phyloP scores from a whole-genome alignment of 53 echinoderm and acorn worm genomes.

The Mesocentrotus franciscanus region DNA sequence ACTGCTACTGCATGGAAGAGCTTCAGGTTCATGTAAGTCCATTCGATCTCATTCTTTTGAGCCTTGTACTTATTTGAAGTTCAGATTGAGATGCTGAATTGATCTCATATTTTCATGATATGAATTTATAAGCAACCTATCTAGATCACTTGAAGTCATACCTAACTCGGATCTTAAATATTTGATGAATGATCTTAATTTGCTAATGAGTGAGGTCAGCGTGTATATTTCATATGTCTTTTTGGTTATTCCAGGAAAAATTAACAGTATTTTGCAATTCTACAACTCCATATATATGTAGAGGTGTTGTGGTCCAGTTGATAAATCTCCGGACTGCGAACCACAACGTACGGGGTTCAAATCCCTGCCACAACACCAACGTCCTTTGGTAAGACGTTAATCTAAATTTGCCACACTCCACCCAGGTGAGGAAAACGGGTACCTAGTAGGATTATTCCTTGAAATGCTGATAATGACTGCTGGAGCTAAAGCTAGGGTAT shows the following conservation, averaged over 20 bases:
- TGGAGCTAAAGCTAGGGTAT: too few species aligned
- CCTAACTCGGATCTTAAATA: not conserved
- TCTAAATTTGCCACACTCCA: too few species aligned
- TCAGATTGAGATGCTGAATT: not conserved
- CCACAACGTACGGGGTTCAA: too few species aligned
- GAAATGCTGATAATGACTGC: too few species aligned
- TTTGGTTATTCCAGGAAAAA: not conserved
- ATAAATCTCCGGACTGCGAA: too few species aligned
- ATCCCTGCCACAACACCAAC: too few species aligned
- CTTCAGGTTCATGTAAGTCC: conserved; percentile 87
- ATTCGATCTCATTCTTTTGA: not conserved
- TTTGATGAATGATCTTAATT: not conserved
- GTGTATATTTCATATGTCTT: not conserved
- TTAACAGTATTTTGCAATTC: not conserved
- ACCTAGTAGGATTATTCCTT: too few species aligned
- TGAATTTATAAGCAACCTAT: not conserved
- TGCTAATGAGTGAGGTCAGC: not conserved
- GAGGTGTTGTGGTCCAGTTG: too few species aligned
- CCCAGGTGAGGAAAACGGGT: too few species aligned
- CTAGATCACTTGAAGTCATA: not conserved
- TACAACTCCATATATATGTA: too few species aligned
- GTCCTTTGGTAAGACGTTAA: too few species aligned
- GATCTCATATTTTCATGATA: not conserved
- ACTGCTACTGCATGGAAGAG: too few species aligned
- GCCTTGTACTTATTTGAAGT: not conserved